Conservation (phyloP, 2,888 invertebrate genomes). For the Formica aserva region DNA sequence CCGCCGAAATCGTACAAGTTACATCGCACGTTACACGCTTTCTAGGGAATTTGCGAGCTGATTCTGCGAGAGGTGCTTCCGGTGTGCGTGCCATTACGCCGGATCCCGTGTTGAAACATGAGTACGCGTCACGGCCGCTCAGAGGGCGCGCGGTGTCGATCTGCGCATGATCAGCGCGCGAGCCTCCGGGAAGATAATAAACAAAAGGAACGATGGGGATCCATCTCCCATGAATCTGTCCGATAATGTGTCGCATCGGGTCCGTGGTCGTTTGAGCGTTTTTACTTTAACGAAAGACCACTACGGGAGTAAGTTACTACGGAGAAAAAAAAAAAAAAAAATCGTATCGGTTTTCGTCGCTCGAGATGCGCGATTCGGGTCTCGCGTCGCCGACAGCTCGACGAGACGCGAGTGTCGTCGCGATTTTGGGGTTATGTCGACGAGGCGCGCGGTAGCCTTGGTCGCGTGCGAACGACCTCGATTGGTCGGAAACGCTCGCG, state of each 20-base stretch:
- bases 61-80: slow-evolving; percentile 20
- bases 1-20: not conserved
- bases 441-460: slow-evolving; percentile 61
- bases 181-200: slow-evolving; percentile 78
- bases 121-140: slow-evolving; percentile 10
- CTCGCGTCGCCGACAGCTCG: slow-evolving; percentile 14
- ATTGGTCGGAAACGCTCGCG: slow-evolving; percentile 49
- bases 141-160: slow-evolving; percentile 41
- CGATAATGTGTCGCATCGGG: slow-evolving; percentile 72
- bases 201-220: slow-evolving; percentile 76
- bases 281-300: slow-evolving; percentile 67
- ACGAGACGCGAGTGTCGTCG: slow-evolving; percentile 11
- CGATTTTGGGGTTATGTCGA: slow-evolving; percentile 76
- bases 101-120: slow-evolving; percentile 41
- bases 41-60: slow-evolving; percentile 13
- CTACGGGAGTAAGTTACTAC: slow-evolving; percentile 69
- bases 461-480: slow-evolving; percentile 51
- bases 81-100: not conserved
- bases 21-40: not conserved
- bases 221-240: slow-evolving; percentile 68
- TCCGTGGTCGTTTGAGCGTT: slow-evolving; percentile 71
- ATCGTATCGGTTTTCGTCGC: not conserved
- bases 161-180: slow-evolving; percentile 62
- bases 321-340: not conserved
- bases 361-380: not conserved